Conservation (phyloP, 2,888 invertebrate genomes). For the Yponomeuta malinellus region DNA sequence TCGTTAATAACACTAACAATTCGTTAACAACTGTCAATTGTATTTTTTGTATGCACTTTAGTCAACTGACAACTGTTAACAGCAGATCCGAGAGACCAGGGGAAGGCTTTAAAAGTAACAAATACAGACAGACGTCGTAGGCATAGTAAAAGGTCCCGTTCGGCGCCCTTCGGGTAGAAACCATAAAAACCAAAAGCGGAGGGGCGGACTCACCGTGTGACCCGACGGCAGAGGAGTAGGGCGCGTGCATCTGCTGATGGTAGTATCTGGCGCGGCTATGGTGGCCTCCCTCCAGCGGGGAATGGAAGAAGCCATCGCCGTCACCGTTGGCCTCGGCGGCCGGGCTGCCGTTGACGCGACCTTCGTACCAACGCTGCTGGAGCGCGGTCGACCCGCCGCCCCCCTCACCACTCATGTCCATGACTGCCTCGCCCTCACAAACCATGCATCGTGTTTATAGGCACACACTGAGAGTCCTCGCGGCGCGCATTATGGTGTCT, state of each 20-base stretch:
- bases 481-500: slow-evolving; percentile 40
- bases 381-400: slow-evolving; percentile 51
- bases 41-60: no score
- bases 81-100: no score
- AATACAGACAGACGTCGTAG: no score
- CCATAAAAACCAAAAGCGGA: not conserved
- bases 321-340: slow-evolving; percentile 66
- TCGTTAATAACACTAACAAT: no score
- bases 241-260: slow-evolving; percentile 75
- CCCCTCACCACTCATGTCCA: slow-evolving; percentile 67
- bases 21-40: no score
- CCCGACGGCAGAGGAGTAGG: slow-evolving; percentile 71
- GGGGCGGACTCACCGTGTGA: slow-evolving; percentile 61
- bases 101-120: no score
- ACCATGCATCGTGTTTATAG: slow-evolving; percentile 73
- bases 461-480: slow-evolving; percentile 67
- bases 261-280: slow-evolving; percentile 74
- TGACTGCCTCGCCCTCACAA: slow-evolving; percentile 69
- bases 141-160: no score
- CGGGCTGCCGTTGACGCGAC: slow-evolving; percentile 73
- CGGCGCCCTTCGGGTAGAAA: no score
- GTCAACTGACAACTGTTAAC: no score
- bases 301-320: slow-evolving; percentile 75
- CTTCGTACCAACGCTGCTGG: slow-evolving; percentile 75
- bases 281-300: slow-evolving; percentile 71